phyloP scores from a whole-genome alignment of 2,797 vertebrate species.

The Chrysocyon brachyurus region DNA sequence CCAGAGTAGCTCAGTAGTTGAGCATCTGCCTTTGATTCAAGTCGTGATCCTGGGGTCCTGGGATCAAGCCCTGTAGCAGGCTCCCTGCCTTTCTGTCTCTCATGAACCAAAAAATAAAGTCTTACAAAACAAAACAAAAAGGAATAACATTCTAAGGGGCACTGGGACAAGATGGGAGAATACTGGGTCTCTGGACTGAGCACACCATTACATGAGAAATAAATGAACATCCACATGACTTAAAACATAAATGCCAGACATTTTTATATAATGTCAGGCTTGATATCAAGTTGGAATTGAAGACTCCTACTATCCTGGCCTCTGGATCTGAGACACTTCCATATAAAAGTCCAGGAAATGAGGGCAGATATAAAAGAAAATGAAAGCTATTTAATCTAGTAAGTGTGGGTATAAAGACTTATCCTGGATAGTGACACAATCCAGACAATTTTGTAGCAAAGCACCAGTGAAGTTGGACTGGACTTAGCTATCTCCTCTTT shows the following conservation, averaged over 20 bases:
- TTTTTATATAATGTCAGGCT: not conserved
- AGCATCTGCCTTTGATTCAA: too few relatives aligned
- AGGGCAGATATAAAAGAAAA: constrained; percentile 6
- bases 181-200: not conserved
- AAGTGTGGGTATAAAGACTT: not conserved
- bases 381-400: not conserved
- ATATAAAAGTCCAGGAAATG: not conserved
- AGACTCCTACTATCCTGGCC: not conserved
- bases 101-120: too few relatives aligned
- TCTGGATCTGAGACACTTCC: not conserved
- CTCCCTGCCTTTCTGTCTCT: too few relatives aligned
- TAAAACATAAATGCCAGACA: constrained; percentile 7
- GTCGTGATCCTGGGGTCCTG: too few relatives aligned
- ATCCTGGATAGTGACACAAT: constrained; percentile 9
- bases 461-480: not conserved
- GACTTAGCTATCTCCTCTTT: not conserved
- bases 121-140: too few relatives aligned
- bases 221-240: not conserved
- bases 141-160: not conserved
- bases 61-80: too few relatives aligned
- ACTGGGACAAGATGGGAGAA: not conserved
- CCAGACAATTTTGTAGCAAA: constrained; percentile 6
- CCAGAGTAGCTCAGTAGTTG: too few relatives aligned
- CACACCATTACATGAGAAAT: not conserved
- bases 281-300: not conserved